Evolutionary conservation across 2,113 vertebrate species (phyloP), one percentile per base, ranked within the genome.

Genomic region (Abramis brama): DNA sequence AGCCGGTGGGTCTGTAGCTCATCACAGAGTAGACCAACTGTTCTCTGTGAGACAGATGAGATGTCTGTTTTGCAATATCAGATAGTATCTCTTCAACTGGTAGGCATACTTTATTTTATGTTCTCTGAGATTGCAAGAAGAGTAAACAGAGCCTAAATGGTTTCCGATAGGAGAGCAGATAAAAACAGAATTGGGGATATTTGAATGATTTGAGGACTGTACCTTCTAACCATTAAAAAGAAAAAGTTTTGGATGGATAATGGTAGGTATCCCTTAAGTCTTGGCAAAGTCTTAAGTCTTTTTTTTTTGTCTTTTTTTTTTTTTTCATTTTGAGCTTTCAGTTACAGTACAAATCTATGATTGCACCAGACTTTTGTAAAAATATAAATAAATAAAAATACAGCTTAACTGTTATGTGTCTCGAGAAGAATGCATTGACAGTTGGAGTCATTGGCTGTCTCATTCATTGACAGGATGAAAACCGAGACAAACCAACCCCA

Each of bases 41-140:
- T 88, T 80, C 86, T 73, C 12, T 39, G 70, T 12, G 86, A 92
- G 86, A 92, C 90, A 87, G 87, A 88, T 87, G 85, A 90, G 74
- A 76, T 81, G 83, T 66, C 86, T 91, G 93, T 83, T 89, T 90
- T 87, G 84, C 86, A 82, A 86, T 88, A 87, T 85, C 87, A 89
- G 89, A 90, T 85, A 79, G 55, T 88, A 91, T 92, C 91, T 88
- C 84, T 79, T 83, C 79, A 47, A 82, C 83, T 83, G 85, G 75
- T 75, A 81, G 7, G 33, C 83, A 86, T 85, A 87, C 73, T 77
- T 68, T 59, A 77, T 83, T 74, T 57, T 87, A 55, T 11, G 5
- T 30, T 55, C 47, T 68, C 6, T 19, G 25, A 59, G 59, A 55
- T 25, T 30, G 80, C 25, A 70, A n/a, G 6, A 7, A 21, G 21